A percentile compares a stretch with the other conserved stretches of the same genome.
Conservation (phyloP, 2,113 vertebrate species). For the Elanus axillaris region DNA sequence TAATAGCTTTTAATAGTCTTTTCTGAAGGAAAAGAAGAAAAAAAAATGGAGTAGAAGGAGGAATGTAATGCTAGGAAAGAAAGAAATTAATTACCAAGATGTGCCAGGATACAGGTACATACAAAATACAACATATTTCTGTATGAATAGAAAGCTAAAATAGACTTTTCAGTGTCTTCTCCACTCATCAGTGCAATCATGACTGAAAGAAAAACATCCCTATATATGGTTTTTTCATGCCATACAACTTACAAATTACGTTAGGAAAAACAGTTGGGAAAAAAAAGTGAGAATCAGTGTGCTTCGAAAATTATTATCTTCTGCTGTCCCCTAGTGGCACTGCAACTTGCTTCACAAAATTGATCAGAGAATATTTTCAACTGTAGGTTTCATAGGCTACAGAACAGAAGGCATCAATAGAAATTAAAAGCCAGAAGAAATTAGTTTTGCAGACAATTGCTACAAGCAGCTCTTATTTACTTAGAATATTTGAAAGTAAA, state of each 20-base stretch:
- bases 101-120: background rate
- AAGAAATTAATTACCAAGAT: background rate
- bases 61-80: background rate
- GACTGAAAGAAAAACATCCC: background rate
- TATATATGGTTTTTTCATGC: background rate
- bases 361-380: background rate
- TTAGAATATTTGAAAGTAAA: background rate
- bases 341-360: background rate
- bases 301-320: slow-evolving; percentile 32
- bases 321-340: slow-evolving; percentile 74
- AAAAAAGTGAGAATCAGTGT: background rate
- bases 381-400: background rate
- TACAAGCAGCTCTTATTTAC: background rate
- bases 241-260: background rate
- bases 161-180: background rate
- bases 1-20: background rate
- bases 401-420: background rate
- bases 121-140: background rate
- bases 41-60: background rate
- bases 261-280: background rate
- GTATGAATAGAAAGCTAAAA: background rate
- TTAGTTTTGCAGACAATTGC: background rate
- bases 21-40: background rate
- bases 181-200: background rate
- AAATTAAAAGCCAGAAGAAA: background rate